A percentile compares a stretch with the other conserved stretches of the same genome.
Evolutionary conservation across 2,113 vertebrate genomes (phyloP).

Genomic region (Tonatia bakeri): DNA sequence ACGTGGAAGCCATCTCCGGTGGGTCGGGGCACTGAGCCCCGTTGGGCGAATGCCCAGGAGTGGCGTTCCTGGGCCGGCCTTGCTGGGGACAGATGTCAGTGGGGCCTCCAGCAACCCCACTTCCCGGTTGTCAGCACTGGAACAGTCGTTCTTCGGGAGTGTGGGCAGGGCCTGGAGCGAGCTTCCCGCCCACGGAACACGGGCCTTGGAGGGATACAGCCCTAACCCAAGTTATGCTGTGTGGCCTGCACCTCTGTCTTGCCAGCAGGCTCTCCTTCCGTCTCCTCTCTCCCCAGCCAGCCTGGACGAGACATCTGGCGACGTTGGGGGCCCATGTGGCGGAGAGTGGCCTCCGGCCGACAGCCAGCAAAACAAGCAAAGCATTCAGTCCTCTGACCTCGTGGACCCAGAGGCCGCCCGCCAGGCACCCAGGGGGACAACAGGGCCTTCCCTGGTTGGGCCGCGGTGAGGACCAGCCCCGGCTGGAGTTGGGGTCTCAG

Average conservation of each 20-base stretch:
- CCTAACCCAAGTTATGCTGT: background rate
- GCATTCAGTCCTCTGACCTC: background rate
- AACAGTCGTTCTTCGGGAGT: background rate
- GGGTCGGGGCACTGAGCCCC: background rate
- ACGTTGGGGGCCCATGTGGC: background rate
- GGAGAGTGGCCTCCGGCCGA: background rate
- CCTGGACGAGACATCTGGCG: background rate
- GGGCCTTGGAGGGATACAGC: no score
- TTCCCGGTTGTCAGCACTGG: background rate
- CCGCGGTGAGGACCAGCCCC: background rate
- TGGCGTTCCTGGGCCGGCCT: background rate
- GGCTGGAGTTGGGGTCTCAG: background rate
- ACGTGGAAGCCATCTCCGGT: background rate
- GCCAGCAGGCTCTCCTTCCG: background rate
- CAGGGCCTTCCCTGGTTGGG: background rate
- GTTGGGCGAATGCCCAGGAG: background rate
- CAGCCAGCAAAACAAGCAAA: background rate
- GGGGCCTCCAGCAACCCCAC: fast-evolving
- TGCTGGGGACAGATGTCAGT: fast-evolving
- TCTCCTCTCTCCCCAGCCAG: no score
- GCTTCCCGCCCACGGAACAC: background rate
- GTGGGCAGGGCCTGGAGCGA: no score
- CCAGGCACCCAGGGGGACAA: background rate
- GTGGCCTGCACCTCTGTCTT: background rate
- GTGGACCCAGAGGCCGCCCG: background rate